These are phyloP conservation scores for Listronotus bonariensis DNA, from an alignment of 1,140 invertebrate species.

Conservation along the genomic window DNA sequence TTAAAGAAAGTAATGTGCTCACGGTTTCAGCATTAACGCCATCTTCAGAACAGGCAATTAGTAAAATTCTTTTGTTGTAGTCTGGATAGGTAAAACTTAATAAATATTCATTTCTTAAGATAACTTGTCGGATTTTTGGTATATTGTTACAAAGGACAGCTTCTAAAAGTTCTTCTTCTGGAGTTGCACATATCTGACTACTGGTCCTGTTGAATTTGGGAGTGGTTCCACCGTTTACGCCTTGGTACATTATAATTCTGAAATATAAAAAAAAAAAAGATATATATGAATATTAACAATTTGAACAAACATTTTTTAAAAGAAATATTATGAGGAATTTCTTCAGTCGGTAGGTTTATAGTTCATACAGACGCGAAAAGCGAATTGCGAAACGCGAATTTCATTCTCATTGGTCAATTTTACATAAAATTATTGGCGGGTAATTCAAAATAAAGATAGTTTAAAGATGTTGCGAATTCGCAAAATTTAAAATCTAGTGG, in stretches of 20 bases:
- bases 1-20: conserved; percentile 41
- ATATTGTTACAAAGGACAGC: conserved; percentile 38
- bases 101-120: conserved; percentile 30
- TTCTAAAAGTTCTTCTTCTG: conserved; percentile 42
- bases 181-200: conserved; percentile 44
- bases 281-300: too few relatives aligned
- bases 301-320: too few relatives aligned
- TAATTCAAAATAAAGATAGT: too few relatives aligned
- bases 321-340: too few relatives aligned
- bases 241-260: conserved; percentile 17
- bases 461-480: too few relatives aligned
- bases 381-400: too few relatives aligned
- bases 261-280: too few relatives aligned
- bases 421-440: too few relatives aligned
- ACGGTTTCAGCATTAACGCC: conserved; percentile 38
- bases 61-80: conserved; percentile 41
- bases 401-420: too few relatives aligned
- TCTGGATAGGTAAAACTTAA: conserved; percentile 34
- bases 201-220: conserved; percentile 32
- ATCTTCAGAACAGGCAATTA: conserved; percentile 42
- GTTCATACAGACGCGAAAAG: too few relatives aligned
- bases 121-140: conserved; percentile 33
- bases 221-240: conserved; percentile 12
- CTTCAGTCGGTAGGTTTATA: too few relatives aligned
- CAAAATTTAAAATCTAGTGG: too few relatives aligned